phyloP scores from a whole-genome alignment of 2,888 invertebrate species.

The Tuta absoluta region DNA sequence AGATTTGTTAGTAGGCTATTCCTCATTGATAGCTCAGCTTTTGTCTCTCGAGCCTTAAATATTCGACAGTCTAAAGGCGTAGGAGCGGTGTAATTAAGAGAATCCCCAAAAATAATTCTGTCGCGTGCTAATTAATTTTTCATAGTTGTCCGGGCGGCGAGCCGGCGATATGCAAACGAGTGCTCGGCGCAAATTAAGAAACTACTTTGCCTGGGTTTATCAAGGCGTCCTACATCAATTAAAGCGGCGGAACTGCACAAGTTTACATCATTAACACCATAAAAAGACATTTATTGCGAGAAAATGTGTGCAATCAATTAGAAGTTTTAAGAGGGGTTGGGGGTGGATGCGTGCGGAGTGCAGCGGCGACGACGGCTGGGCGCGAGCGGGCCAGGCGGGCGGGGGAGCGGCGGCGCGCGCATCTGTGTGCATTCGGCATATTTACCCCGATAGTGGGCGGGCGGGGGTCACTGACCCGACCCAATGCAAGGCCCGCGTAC shows the following conservation, averaged over 20 bases:
- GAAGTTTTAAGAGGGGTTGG: slow-evolving; percentile 73
- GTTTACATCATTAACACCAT: slow-evolving; percentile 79
- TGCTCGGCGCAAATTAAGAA: slow-evolving; percentile 47
- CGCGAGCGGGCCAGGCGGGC: slow-evolving; percentile 36
- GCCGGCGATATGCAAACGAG: slow-evolving; percentile 59
- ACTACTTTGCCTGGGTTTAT: slow-evolving; percentile 49
- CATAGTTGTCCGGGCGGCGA: slow-evolving; percentile 56
- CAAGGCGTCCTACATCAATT: slow-evolving; percentile 67
- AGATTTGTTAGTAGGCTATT: slow-evolving; percentile 3
- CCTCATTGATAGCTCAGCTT: slow-evolving; percentile 6
- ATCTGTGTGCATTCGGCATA: slow-evolving; percentile 81
- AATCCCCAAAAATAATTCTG: slow-evolving; percentile 48
- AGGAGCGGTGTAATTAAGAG: slow-evolving; percentile 30
- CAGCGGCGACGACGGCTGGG: slow-evolving; percentile 60
- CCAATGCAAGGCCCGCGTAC: slow-evolving; percentile 79
- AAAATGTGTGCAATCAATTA: slow-evolving; percentile 81
- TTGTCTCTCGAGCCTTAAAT: background rate
- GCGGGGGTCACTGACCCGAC: slow-evolving; percentile 79
- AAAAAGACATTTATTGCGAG: slow-evolving; percentile 81
- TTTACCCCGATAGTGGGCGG: slow-evolving; percentile 80
- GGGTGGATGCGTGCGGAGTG: slow-evolving; percentile 71
- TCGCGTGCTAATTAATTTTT: slow-evolving; percentile 67
- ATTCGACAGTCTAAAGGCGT: slow-evolving; percentile 8
- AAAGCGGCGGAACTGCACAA: slow-evolving; percentile 72
- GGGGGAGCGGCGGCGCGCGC: slow-evolving; percentile 70